Evolutionary conservation across 2,888 invertebrate species (phyloP).

Genomic region (Fissipunctia ypsillon): DNA sequence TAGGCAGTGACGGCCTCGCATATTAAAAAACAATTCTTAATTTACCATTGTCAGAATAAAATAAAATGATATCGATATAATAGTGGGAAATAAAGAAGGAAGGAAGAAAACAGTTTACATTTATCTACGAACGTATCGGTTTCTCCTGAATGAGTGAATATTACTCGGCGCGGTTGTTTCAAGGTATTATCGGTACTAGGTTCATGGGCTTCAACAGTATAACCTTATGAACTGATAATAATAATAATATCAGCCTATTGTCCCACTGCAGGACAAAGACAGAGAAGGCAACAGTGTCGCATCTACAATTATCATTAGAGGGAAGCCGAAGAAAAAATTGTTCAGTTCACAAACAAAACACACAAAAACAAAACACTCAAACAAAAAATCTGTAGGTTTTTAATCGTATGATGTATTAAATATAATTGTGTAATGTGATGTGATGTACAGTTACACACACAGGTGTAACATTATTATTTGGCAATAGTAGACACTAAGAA

Average conservation of each 20-base stretch:
- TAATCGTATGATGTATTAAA: too few species aligned
- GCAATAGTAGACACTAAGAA: too few species aligned
- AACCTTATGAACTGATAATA: slow-evolving; percentile 5
- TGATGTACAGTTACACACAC: too few species aligned
- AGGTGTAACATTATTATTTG: too few species aligned
- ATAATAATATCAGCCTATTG: background rate
- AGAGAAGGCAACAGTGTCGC: too few species aligned
- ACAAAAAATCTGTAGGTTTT: too few species aligned
- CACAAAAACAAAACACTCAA: too few species aligned
- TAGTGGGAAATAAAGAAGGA: slow-evolving; percentile 50
- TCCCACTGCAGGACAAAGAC: background rate
- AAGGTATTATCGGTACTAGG: slow-evolving; percentile 22
- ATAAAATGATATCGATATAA: background rate
- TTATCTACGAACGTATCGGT: slow-evolving; percentile 17
- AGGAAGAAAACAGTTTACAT: slow-evolving; percentile 43
- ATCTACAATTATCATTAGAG: too few species aligned
- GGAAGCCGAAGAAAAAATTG: too few species aligned
- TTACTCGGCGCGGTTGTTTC: slow-evolving; percentile 2
- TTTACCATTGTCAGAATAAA: slow-evolving; percentile 10
- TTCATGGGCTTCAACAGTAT: background rate
- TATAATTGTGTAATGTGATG: too few species aligned
- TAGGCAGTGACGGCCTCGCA: background rate
- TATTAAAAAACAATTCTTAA: background rate
- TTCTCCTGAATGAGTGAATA: slow-evolving; percentile 38
- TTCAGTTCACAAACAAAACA: too few species aligned